Evolutionary conservation across 2,113 vertebrate species (phyloP).

Genomic region (Dissostichus mawsoni): DNA sequence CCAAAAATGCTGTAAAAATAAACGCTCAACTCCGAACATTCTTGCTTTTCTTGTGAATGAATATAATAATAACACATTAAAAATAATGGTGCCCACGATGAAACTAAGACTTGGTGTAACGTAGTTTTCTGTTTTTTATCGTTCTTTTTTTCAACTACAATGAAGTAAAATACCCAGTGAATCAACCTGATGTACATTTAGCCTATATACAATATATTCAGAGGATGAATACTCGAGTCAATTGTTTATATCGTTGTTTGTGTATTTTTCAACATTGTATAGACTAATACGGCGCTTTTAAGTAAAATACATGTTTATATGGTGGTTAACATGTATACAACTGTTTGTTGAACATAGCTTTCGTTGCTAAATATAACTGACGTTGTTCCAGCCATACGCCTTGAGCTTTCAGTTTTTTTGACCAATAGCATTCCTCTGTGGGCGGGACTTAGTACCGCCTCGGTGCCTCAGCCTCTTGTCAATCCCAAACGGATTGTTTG

Average conservation of each 20-base stretch:
- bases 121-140: not conserved
- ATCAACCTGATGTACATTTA: too few species aligned
- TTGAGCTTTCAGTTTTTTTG: not conserved
- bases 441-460: conserved; percentile 63
- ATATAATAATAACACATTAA: not conserved
- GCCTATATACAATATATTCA: not conserved
- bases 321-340: not conserved
- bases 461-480: conserved; percentile 63
- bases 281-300: not conserved
- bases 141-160: not conserved
- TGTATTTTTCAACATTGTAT: not conserved
- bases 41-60: not conserved
- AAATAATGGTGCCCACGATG: not conserved
- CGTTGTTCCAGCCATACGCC: conserved; percentile 22
- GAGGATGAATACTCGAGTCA: accelerated
- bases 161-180: too few species aligned
- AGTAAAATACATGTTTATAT: not conserved
- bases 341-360: conserved; percentile 38
- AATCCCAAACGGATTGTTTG: conserved; percentile 82
- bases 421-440: conserved; percentile 55
- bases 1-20: not conserved
- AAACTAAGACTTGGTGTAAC: not conserved
- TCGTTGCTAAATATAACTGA: conserved; percentile 23
- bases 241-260: not conserved
- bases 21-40: not conserved